phyloP scores from a whole-genome alignment of 2,888 invertebrate species.

The Drosophila stalkeri region DNA sequence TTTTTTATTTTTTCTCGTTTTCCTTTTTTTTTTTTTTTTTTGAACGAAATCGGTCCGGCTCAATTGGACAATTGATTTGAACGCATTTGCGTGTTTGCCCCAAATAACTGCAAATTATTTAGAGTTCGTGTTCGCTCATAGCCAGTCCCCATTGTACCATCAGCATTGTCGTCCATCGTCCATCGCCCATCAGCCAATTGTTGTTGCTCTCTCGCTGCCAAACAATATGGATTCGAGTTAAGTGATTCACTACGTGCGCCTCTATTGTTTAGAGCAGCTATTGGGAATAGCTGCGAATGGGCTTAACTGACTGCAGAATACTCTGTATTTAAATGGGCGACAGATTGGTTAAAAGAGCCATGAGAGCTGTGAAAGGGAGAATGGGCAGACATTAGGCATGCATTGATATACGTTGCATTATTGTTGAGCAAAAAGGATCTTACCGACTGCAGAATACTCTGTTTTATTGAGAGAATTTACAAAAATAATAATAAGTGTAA shows the following conservation, averaged over 20 bases:
- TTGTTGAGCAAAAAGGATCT: not conserved
- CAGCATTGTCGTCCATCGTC: slow-evolving; percentile 39
- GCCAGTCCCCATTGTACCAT: slow-evolving; percentile 61
- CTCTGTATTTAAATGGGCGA: not conserved
- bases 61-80: slow-evolving; percentile 83
- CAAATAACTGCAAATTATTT: slow-evolving; percentile 79
- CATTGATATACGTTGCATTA: not conserved
- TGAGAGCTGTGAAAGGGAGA: not conserved
- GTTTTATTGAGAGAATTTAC: not conserved
- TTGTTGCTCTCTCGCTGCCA: slow-evolving; percentile 13
- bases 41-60: slow-evolving; percentile 59
- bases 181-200: slow-evolving; percentile 32
- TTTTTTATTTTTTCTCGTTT: slow-evolving; percentile 28
- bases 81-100: slow-evolving; percentile 82
- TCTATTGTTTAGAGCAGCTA: slow-evolving; percentile 25
- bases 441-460: not conserved
- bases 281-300: slow-evolving; percentile 23
- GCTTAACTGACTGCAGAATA: not conserved
- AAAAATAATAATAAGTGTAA: no score
- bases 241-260: slow-evolving; percentile 77
- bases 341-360: not conserved
- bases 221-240: slow-evolving; percentile 67
- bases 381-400: not conserved
- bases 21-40: slow-evolving; percentile 10
- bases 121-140: slow-evolving; percentile 34